Percentiles rank a stretch among this genome's conserved stretches.
These are phyloP conservation scores for Trogon melanurus DNA, from an alignment of 2,113 vertebrate genomes.

Conservation along the genomic window DNA sequence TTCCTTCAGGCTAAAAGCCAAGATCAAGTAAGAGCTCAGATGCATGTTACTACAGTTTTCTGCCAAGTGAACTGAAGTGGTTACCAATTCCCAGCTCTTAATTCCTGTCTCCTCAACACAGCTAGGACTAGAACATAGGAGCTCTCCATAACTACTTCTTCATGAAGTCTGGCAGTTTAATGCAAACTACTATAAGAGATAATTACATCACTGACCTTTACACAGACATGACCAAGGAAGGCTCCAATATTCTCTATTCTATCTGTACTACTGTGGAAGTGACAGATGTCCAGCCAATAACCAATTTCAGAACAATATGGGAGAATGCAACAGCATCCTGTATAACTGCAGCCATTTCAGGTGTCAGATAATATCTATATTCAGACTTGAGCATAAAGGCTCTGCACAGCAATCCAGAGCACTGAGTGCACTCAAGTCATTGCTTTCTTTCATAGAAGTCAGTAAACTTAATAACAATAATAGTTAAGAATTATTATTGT, in stretches of 20 bases:
- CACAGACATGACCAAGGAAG: not conserved
- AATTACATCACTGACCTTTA: not conserved
- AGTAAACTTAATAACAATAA: not conserved
- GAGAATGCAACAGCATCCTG: not conserved
- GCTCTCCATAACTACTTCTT: not conserved
- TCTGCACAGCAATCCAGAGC: not conserved
- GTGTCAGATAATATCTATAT: not conserved
- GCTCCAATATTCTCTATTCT: not conserved
- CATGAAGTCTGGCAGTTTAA: not conserved
- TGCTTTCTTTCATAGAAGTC: not conserved
- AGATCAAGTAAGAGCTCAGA: not conserved
- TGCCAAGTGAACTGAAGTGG: not conserved
- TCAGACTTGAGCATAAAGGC: not conserved
- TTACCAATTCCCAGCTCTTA: not conserved
- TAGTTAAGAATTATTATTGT: not conserved
- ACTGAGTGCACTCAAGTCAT: not conserved
- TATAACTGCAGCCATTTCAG: not conserved
- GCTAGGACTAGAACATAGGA: not conserved
- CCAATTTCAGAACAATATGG: not conserved
- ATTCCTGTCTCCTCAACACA: not conserved
- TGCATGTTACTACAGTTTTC: not conserved
- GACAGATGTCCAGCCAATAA: not conserved
- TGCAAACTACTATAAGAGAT: not conserved
- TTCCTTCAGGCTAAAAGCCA: not conserved
- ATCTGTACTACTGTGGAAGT: fast-evolving